Percentiles rank a stretch among this genome's conserved stretches.
Evolutionary conservation across 1,140 invertebrate genomes (phyloP).

Genomic region (Drosophila sturtevanti): DNA sequence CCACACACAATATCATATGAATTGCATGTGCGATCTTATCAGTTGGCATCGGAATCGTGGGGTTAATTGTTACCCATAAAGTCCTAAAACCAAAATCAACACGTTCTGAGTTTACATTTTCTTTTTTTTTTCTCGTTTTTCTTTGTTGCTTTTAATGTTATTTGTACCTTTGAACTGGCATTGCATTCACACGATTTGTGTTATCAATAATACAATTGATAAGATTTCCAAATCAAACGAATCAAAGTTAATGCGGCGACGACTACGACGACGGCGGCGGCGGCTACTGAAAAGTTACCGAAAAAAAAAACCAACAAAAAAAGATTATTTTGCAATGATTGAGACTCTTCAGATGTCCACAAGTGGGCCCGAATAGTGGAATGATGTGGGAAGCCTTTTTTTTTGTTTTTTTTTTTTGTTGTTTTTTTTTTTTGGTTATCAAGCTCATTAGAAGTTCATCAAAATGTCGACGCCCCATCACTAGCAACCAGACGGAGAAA

Average conservation of each 20-base stretch:
- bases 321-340: not conserved
- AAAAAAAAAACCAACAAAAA: not conserved
- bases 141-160: not conserved
- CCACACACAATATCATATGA: not conserved
- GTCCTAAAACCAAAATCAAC: slow-evolving; percentile 13
- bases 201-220: slow-evolving; percentile 36
- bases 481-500: slow-evolving; percentile 33
- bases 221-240: slow-evolving; percentile 46
- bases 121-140: not conserved
- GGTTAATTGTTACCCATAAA: slow-evolving; percentile 21
- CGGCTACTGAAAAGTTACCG: slow-evolving; percentile 2
- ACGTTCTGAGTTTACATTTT: not conserved
- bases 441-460: slow-evolving; percentile 72
- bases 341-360: not conserved
- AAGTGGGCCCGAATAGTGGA: not conserved
- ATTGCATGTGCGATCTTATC: slow-evolving; percentile 30
- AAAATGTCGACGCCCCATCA: slow-evolving; percentile 17
- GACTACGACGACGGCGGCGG: not conserved
- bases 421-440: slow-evolving; percentile 58
- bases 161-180: slow-evolving; percentile 44
- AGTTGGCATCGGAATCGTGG: not conserved
- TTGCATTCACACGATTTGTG: slow-evolving; percentile 56
- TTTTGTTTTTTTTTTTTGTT: too few species aligned
- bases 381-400: not conserved
- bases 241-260: slow-evolving; percentile 62